Evolutionary conservation across 2,888 invertebrate species (phyloP).

Genomic region (Mystacides longicornis): DNA sequence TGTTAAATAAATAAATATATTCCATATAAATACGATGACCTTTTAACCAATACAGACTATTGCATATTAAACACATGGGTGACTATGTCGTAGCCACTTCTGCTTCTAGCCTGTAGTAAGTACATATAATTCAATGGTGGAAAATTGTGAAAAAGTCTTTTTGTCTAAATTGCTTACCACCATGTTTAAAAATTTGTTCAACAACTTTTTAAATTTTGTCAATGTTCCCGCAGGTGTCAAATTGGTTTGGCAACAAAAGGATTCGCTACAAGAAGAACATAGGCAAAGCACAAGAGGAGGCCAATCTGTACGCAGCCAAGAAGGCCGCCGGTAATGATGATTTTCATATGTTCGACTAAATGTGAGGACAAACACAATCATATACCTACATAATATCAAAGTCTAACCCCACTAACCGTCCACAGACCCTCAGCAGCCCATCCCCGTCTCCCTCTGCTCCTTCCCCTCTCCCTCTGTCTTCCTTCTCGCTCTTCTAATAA

Average conservation of each 20-base stretch:
- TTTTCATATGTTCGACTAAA: conserved; percentile 26
- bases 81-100: too few relatives aligned
- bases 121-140: too few relatives aligned
- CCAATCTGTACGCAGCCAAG: conserved; percentile 97
- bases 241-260: conserved; percentile 99
- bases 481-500: neutral
- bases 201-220: neutral
- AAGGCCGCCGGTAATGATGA: conserved; percentile 74
- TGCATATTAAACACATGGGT: too few relatives aligned
- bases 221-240: conserved; percentile 90
- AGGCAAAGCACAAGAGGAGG: conserved; percentile 98
- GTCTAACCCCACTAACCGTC: conserved; percentile 16
- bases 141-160: too few relatives aligned
- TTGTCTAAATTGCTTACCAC: too few relatives aligned
- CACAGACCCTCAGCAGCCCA: neutral
- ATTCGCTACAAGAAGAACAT: conserved; percentile 99
- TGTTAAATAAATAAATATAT: too few relatives aligned
- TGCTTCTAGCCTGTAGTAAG: too few relatives aligned
- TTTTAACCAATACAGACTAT: too few relatives aligned
- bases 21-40: too few relatives aligned
- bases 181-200: too few relatives aligned
- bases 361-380: conserved; percentile 25
- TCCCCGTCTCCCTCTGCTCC: neutral
- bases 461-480: neutral
- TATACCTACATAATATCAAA: conserved; percentile 18